A percentile compares a stretch with the other conserved stretches of the same genome.
Evolutionary conservation across 2,797 vertebrate species (phyloP).

Genomic region (Australoheros facetus): DNA sequence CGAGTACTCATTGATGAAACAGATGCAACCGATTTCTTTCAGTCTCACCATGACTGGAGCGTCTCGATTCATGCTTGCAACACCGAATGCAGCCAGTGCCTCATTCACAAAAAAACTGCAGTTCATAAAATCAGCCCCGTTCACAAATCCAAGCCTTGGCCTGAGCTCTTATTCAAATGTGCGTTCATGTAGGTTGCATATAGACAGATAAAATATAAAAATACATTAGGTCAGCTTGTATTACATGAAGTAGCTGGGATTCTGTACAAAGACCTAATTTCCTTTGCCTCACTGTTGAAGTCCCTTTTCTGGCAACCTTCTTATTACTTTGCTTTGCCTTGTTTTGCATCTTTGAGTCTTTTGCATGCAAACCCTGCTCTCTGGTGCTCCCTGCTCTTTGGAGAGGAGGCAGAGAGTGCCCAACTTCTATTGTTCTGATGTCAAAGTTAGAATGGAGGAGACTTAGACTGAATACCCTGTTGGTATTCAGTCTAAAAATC

Average conservation of each 20-base stretch:
- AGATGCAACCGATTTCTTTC: slow-evolving; percentile 43
- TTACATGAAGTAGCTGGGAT: slow-evolving; percentile 2
- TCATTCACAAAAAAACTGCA: slow-evolving; percentile 70
- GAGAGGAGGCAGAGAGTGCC: slow-evolving; percentile 56
- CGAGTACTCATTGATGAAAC: slow-evolving; percentile 31
- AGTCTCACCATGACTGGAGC: slow-evolving; percentile 47
- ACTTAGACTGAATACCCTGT: slow-evolving; percentile 58
- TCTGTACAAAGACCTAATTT: background rate
- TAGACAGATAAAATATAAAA: background rate
- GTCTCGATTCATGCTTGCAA: slow-evolving; percentile 62
- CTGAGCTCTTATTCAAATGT: background rate
- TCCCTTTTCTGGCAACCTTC: slow-evolving; percentile 40
- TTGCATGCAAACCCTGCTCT: slow-evolving; percentile 74
- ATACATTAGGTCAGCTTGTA: background rate
- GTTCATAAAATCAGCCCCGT: slow-evolving; percentile 56
- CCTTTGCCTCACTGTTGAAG: slow-evolving; percentile 18
- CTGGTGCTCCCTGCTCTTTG: slow-evolving; percentile 63
- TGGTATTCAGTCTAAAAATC: slow-evolving; percentile 66
- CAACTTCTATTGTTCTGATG: slow-evolving; percentile 72
- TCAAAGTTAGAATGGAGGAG: slow-evolving; percentile 71
- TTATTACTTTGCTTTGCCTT: slow-evolving; percentile 52
- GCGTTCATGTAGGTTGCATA: background rate
- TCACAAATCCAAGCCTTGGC: slow-evolving; percentile 43
- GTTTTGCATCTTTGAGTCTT: slow-evolving; percentile 72
- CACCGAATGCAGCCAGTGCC: slow-evolving; percentile 43